These are phyloP conservation scores for Coregonus suidteri DNA, from an alignment of 2,797 vertebrate species.

Conservation along the genomic window DNA sequence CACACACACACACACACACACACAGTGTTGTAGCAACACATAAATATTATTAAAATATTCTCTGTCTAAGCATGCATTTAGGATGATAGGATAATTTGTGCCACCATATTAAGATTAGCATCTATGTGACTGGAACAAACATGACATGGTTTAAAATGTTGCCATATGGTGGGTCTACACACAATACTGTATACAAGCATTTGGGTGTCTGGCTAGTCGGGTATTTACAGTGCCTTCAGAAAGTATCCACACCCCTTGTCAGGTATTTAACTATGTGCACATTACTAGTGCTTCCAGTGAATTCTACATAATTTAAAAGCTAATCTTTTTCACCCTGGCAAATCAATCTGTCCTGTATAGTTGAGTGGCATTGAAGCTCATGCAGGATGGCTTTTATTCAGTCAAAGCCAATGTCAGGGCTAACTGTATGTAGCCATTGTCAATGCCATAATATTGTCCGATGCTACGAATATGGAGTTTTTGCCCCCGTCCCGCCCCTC, in stretches of 20 bases:
- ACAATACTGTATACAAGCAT: conserved; percentile 8
- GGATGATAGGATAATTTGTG: neutral
- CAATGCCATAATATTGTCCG: neutral
- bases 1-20: neutral
- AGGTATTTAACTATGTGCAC: no score
- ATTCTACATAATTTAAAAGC: neutral
- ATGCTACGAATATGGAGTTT: no score
- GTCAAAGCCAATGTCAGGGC: neutral
- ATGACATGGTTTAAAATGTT: conserved; percentile 6
- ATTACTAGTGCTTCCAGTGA: neutral
- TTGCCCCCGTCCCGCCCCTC: no score
- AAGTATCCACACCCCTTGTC: no score
- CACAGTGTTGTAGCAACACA: neutral
- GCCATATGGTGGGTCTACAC: conserved; percentile 2
- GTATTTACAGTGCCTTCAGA: neutral
- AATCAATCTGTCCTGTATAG: neutral
- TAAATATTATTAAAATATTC: neutral
- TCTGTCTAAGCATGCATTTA: neutral
- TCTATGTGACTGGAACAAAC: neutral
- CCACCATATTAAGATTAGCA: conserved; percentile 16
- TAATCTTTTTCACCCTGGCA: neutral
- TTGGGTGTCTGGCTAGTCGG: conserved; percentile 1
- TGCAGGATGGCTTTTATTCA: neutral
- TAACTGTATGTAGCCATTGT: neutral
- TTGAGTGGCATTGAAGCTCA: neutral